phyloP scores from a whole-genome alignment of 2,888 invertebrate genomes.

The Parapristionchus giblindavisi region DNA sequence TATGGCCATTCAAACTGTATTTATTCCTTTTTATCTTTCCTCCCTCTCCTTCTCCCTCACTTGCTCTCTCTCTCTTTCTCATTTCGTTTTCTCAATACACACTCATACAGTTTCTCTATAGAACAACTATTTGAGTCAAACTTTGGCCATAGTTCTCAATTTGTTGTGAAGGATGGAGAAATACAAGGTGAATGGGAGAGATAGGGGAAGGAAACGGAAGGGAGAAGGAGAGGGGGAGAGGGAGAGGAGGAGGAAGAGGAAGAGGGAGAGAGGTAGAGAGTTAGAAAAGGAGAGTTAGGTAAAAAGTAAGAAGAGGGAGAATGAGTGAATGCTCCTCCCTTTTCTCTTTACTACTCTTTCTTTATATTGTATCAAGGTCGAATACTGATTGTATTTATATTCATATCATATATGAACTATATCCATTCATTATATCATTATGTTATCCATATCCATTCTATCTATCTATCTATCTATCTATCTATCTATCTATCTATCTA shows the following conservation, averaged over 20 bases:
- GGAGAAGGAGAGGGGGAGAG: neutral
- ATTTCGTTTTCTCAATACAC: no score
- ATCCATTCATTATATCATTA: neutral
- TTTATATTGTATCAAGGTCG: no score
- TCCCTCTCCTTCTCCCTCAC: neutral
- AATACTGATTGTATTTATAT: no score
- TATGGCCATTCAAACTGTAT: neutral
- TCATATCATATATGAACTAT: no score
- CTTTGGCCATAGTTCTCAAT: no score
- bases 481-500: no score
- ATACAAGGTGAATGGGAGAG: conserved; percentile 1
- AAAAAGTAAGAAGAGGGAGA: neutral
- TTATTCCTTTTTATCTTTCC: neutral
- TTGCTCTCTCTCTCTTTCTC: neutral
- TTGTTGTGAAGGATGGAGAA: no score
- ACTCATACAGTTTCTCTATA: no score
- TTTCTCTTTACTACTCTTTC: neutral
- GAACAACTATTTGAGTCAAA: no score
- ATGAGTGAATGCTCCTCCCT: neutral
- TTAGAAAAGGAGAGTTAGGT: neutral
- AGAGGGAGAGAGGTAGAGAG: no score
- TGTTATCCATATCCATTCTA: neutral
- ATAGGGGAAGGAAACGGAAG: neutral
- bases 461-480: no score
- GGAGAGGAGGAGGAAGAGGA: neutral